phyloP scores from a whole-genome alignment of 2,888 invertebrate genomes.

The Dryococelus australis region DNA sequence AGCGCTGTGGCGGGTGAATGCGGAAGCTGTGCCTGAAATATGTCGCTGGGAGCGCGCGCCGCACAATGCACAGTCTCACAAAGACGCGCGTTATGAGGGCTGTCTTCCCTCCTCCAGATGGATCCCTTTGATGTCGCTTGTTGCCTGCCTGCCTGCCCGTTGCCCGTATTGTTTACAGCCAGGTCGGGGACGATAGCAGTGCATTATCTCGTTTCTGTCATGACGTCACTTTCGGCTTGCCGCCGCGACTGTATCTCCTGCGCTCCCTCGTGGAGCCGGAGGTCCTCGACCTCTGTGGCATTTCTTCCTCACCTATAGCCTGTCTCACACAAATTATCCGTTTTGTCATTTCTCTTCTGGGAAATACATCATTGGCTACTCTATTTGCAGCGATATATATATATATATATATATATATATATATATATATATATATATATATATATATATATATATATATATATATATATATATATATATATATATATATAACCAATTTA shows the following conservation, averaged over 20 bases:
- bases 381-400: too few relatives aligned
- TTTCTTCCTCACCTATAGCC: too few relatives aligned
- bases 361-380: too few relatives aligned
- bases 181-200: background rate
- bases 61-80: background rate
- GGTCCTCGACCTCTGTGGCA: background rate
- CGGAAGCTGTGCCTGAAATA: background rate
- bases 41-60: background rate
- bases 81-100: background rate
- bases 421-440: too few relatives aligned
- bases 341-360: too few relatives aligned
- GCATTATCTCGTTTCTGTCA: background rate
- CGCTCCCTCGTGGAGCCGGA: background rate
- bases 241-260: background rate
- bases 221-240: background rate
- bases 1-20: background rate
- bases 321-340: too few relatives aligned
- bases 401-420: too few relatives aligned
- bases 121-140: background rate
- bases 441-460: too few relatives aligned
- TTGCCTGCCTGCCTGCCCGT: background rate
- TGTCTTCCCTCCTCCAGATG: background rate
- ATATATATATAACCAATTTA: too few relatives aligned
- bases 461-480: too few relatives aligned
- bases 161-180: background rate